Base-by-base conservation (phyloP, 2,113 vertebrate genomes). In the Garra rufa region DNA sequence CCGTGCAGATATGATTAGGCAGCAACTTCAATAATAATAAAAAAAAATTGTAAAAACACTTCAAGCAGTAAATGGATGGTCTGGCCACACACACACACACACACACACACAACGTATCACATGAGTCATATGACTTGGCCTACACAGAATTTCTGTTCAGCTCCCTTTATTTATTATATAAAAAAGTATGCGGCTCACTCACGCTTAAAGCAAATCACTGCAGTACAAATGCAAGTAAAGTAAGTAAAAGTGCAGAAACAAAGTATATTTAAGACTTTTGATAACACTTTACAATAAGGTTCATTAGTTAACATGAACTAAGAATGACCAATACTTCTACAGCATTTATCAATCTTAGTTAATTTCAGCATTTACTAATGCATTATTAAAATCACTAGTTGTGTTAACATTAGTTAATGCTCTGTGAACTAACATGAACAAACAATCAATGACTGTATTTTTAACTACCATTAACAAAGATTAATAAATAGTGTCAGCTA, bases 61-160 rank as follows among this genome's bases (percentile, higher is more conserved):
- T 76, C 9, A 41, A 77, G 75, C 75, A 7, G 50, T 77, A 77
- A 77, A 77, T 77, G 75, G 30, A 41, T 77, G 75, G 50, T 77
- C 73, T 50, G 26, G 63, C 13, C 41, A 70, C 61, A 59, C 75
- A 63, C 61, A 34, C 61, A 59, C 75, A 63, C 61, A 34, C 34
- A 76, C 63, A 69, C 79, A 77, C n/a, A 70, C 46, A 75, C 46
- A 78, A 38, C 21, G 15, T 5, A 46, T 83, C 80, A 77, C 80
- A 78, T 83, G 80, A 87, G 74, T 73, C 84, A 82, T 74, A 83
- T 85, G 86, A 83, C 86, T 79, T 67, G 67, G 30, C 65, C 52
- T 26, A 70, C 78, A 63, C 77, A 26, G 41, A 85, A 52, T 57
- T 61, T 43, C 55, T 76, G 46, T 70, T 77, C 43, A 80, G 77